Evolutionary conservation across 2,888 invertebrate species (phyloP).

Genomic region (Xestia rhomboidea): DNA sequence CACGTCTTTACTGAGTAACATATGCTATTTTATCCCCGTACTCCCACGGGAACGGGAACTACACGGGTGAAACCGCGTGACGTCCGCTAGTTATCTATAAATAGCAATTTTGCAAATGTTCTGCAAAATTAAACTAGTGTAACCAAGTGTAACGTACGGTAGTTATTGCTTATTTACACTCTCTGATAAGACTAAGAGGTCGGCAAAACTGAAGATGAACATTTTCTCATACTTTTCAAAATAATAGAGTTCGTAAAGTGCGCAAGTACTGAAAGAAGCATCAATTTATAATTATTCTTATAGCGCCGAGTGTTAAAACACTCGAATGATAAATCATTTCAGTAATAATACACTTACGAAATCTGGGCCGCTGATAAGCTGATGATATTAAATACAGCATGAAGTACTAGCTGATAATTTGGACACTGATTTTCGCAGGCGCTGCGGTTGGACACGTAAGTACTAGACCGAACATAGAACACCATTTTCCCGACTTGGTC

Average conservation of each 20-base stretch:
- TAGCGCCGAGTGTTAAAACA: conserved; percentile 1
- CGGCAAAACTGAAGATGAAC: conserved; percentile 2
- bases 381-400: neutral
- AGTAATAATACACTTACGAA: conserved; percentile 19
- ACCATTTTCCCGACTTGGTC: neutral
- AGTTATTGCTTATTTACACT: conserved; percentile 12
- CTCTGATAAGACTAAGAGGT: conserved; percentile 2
- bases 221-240: conserved; percentile 1
- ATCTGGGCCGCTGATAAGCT: conserved; percentile 33
- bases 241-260: neutral
- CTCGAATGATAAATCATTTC: conserved; percentile 2
- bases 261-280: neutral
- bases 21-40: too few species aligned
- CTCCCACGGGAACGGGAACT: too few species aligned
- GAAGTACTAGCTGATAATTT: conserved; percentile 15
- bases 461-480: neutral
- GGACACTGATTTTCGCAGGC: neutral
- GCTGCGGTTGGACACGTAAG: neutral
- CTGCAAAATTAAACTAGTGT: conserved; percentile 13
- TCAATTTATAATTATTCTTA: neutral
- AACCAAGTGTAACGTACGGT: conserved; percentile 12
- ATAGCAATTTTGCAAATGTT: neutral
- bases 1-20: too few species aligned
- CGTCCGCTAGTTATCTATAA: conserved; percentile 1
- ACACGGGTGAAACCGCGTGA: too few species aligned